Evolutionary conservation across 2,797 vertebrate species (phyloP).

Genomic region (Schizothorax lantsangensis): DNA sequence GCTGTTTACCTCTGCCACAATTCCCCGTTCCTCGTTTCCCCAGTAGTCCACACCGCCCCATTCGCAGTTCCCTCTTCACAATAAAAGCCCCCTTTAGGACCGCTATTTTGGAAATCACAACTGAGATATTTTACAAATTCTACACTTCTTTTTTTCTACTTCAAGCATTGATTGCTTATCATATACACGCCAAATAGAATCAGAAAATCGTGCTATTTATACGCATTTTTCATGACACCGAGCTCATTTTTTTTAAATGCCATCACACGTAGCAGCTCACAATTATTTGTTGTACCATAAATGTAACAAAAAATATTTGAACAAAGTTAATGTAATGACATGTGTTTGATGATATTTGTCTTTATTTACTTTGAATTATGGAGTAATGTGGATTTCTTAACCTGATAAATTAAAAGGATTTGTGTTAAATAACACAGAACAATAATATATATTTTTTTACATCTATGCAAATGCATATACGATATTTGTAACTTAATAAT

Average conservation of each 20-base stretch:
- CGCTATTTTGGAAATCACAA: neutral
- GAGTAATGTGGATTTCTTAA: neutral
- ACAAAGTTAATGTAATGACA: neutral
- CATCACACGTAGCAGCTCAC: neutral
- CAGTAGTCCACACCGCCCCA: constrained; percentile 70
- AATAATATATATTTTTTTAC: neutral
- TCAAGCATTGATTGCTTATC: neutral
- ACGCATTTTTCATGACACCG: neutral
- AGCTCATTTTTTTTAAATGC: neutral
- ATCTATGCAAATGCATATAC: neutral
- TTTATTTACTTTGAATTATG: neutral
- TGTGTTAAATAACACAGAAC: neutral
- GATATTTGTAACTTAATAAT: neutral
- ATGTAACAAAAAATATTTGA: neutral
- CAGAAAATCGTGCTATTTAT: neutral
- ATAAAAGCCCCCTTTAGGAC: constrained; percentile 50
- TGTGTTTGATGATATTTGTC: neutral
- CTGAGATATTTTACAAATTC: neutral
- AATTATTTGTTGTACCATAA: neutral
- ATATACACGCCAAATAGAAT: neutral
- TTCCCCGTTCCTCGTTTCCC: constrained; percentile 67
- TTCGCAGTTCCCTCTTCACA: constrained; percentile 26
- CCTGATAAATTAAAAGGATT: neutral
- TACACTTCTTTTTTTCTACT: neutral
- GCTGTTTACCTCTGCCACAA: constrained; percentile 50